phyloP scores from a whole-genome alignment of 2,113 vertebrate genomes.

The Bagarius yarrelli region DNA sequence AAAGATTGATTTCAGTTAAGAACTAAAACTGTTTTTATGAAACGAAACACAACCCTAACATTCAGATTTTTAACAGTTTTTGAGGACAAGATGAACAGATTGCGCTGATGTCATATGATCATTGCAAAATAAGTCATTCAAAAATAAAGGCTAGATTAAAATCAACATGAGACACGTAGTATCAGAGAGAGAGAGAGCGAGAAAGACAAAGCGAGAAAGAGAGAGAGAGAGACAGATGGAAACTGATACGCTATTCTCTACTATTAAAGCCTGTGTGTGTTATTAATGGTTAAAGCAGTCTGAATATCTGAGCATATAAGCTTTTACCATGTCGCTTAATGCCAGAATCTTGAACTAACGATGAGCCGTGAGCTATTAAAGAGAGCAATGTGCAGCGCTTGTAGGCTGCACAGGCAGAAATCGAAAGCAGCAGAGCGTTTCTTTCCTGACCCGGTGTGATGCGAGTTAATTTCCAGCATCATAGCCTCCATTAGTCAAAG shows the following conservation, averaged over 20 bases:
- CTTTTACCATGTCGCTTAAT: slow-evolving; percentile 44
- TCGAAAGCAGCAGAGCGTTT: slow-evolving; percentile 26
- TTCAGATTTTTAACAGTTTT: too few species aligned
- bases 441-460: slow-evolving; percentile 30
- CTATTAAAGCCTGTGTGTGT: slow-evolving; percentile 38
- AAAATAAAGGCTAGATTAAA: background rate
- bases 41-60: too few species aligned
- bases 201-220: background rate
- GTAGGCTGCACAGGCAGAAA: slow-evolving; percentile 20
- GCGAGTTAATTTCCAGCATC: slow-evolving; percentile 39
- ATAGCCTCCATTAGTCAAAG: slow-evolving; percentile 31
- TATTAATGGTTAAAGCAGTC: slow-evolving; percentile 49
- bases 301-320: slow-evolving; percentile 21
- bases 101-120: too few species aligned
- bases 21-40: too few species aligned
- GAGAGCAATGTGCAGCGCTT: slow-evolving; percentile 7
- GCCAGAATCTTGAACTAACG: slow-evolving; percentile 33
- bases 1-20: background rate
- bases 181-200: background rate
- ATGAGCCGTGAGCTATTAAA: slow-evolving; percentile 40
- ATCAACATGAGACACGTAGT: too few species aligned
- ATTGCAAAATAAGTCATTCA: too few species aligned
- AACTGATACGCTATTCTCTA: slow-evolving; percentile 17
- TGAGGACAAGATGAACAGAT: too few species aligned
- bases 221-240: slow-evolving; percentile 19